Evolutionary conservation across 2,888 invertebrate species (phyloP).

Genomic region (Cheilosia grossa): DNA sequence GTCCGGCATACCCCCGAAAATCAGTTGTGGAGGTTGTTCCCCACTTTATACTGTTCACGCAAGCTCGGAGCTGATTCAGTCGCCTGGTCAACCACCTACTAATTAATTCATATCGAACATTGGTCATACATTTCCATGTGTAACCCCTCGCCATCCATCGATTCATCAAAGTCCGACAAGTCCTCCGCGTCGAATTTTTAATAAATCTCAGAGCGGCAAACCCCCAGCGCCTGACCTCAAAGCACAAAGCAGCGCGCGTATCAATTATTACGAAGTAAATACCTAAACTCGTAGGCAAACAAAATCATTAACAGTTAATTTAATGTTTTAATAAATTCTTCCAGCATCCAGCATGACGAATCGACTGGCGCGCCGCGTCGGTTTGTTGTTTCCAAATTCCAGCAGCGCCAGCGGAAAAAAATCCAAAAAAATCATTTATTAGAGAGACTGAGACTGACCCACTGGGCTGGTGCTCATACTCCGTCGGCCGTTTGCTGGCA

Average conservation of each 20-base stretch:
- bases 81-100: not conserved
- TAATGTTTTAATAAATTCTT: conserved; percentile 73
- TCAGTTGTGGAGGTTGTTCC: too few species aligned
- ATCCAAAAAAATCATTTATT: conserved; percentile 68
- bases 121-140: not conserved
- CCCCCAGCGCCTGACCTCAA: conserved; percentile 44
- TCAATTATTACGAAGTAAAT: conserved; percentile 61
- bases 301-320: conserved; percentile 72
- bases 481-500: conserved; percentile 21
- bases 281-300: conserved; percentile 61
- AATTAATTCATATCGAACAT: not conserved
- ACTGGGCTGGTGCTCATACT: conserved; percentile 16
- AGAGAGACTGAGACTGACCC: conserved; percentile 73
- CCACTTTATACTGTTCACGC: too few species aligned
- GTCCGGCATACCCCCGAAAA: too few species aligned
- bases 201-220: conserved; percentile 49
- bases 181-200: conserved; percentile 45
- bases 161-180: conserved; percentile 69
- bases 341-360: conserved; percentile 61
- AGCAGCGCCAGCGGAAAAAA: conserved; percentile 26
- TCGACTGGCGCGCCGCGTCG: conserved; percentile 22
- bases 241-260: conserved; percentile 19
- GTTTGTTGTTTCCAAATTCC: conserved; percentile 61
- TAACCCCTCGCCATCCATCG: conserved; percentile 10
- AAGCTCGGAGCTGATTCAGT: too few species aligned